Evolutionary conservation across 2,113 vertebrate species (phyloP), one percentile per base, ranked within the genome.

Genomic region (Oryzias melastigma): DNA sequence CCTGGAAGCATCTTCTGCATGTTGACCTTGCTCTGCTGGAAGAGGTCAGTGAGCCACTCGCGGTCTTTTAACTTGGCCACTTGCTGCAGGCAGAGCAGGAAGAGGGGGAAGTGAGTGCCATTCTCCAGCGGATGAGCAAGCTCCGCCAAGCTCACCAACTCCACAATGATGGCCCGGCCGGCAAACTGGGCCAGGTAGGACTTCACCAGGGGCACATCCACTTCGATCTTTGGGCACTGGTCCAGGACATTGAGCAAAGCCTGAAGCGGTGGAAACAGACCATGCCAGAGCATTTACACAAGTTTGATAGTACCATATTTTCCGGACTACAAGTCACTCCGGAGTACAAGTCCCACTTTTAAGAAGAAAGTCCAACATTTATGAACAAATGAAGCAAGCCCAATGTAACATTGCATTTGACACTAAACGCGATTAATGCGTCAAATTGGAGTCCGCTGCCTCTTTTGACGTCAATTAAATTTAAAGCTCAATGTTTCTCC

Each of bases 1-100:
- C 97, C 97, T 90, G 97, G 97, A 61, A 99, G 91, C 97, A 99
- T 99, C 89, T 98, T 99, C 91, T 98, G 97, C 97, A 99, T 99
- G 77, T 96, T 98, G 90, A 99, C 95, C 89, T 95, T 96, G 93
- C 97, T 98, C 91, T 94, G 95, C 88, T 96, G 95, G 89, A 99
- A 99, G 71, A 98, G 84, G 69, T 99, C 97, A 12, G 95, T 95
- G 79, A 99, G 92, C 97, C 96, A 98, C 78, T 99, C 97, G 4
- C 93, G 91, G 86, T 97, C 96, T 91, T 95, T 94, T 77, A 99
- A 85, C 85, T 96, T 98, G 85, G 96, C 94, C 62, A 94, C 92
- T 75, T 98, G 97, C 85, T 99, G 97, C 90, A 99, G 94, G 87
- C 97, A 98, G 77, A 99, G 96, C 90, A 99, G 90, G 92, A 99